These are phyloP conservation scores for Papilio helenus DNA, from an alignment of 1,140 invertebrate species.

Conservation along the genomic window DNA sequence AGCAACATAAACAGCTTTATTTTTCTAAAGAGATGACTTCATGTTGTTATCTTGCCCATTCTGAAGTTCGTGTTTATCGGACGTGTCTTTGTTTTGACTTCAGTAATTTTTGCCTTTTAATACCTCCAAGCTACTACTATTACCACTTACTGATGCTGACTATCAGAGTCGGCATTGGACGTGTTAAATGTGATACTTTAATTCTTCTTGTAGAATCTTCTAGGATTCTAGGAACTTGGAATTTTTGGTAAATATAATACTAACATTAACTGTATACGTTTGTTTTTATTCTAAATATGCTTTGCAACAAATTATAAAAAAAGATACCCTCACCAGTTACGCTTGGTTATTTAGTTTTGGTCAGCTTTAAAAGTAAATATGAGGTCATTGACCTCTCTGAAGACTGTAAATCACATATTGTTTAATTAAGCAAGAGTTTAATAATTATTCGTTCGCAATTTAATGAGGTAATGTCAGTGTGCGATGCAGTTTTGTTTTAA, in stretches of 20 bases:
- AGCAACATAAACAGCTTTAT: constrained; percentile 18
- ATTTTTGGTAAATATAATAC: no score
- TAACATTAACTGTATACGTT: no score
- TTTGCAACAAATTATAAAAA: background rate
- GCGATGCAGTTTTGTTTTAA: background rate
- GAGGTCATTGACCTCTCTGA: background rate
- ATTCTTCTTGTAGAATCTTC: no score
- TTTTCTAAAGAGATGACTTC: constrained; percentile 22
- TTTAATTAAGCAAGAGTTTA: background rate
- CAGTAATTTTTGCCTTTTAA: background rate
- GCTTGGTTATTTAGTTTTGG: background rate
- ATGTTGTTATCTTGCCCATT: background rate
- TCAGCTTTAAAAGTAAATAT: background rate
- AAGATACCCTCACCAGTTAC: background rate
- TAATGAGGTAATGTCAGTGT: background rate
- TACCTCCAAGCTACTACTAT: no score
- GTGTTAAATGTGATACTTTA: no score
- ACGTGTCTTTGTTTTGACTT: background rate
- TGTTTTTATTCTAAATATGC: no score
- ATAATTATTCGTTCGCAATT: background rate
- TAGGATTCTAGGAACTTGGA: no score
- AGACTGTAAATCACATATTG: background rate
- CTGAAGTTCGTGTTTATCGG: background rate
- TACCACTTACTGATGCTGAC: no score
- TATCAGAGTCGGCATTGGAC: no score